Evolutionary conservation across 2,797 vertebrate genomes (phyloP).

Genomic region (Geotrypetes seraphini): DNA sequence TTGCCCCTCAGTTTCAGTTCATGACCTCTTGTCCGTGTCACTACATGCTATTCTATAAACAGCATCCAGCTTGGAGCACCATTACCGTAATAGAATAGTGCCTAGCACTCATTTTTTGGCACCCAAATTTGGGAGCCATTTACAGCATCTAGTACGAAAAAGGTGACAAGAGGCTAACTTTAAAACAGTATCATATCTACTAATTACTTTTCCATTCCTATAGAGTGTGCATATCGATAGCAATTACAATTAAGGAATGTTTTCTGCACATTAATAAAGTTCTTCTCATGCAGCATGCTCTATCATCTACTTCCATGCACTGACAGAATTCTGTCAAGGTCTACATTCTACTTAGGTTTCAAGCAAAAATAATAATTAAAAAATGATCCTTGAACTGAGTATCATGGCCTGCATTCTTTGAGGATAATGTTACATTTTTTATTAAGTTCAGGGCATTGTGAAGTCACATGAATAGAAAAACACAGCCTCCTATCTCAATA

Average conservation of each 20-base stretch:
- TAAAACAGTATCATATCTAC: slow-evolving; percentile 7
- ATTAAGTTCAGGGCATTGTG: slow-evolving; percentile 16
- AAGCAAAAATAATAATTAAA: slow-evolving; percentile 24
- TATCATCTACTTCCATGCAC: slow-evolving; percentile 41
- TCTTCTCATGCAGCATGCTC: slow-evolving; percentile 55
- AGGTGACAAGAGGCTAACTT: slow-evolving; percentile 1
- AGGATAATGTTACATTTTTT: slow-evolving; percentile 20
- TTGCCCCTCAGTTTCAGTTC: too few species aligned
- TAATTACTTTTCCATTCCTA: slow-evolving; percentile 13
- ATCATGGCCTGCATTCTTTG: slow-evolving; percentile 6
- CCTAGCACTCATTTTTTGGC: too few species aligned
- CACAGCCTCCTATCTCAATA: not conserved
- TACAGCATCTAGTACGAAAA: too few species aligned
- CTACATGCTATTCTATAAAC: too few species aligned
- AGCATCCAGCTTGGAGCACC: too few species aligned
- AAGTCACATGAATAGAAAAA: slow-evolving; percentile 12
- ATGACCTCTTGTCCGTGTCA: too few species aligned
- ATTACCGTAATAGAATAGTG: too few species aligned
- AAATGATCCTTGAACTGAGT: slow-evolving; percentile 6
- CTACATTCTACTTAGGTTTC: slow-evolving; percentile 20
- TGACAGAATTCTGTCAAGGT: slow-evolving; percentile 33
- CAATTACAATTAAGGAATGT: slow-evolving; percentile 24
- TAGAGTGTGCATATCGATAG: slow-evolving; percentile 18
- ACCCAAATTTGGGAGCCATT: too few species aligned
- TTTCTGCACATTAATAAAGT: slow-evolving; percentile 30